Conservation (phyloP, 2,888 invertebrate species). For the Rhagonycha fulva region DNA sequence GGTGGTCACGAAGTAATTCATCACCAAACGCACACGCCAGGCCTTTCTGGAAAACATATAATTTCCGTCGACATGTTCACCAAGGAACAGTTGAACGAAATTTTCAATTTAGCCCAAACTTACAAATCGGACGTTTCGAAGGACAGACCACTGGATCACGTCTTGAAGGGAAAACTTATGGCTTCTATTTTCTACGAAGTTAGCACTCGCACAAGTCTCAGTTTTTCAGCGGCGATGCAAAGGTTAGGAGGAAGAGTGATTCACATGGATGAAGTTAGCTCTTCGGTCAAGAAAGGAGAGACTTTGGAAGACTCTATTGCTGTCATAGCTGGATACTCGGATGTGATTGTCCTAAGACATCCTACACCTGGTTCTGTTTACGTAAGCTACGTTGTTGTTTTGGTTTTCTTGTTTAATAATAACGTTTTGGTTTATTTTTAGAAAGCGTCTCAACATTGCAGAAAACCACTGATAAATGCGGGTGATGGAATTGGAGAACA, state of each 20-base stretch:
- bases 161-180: conserved; percentile 91
- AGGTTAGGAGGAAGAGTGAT: conserved; percentile 92
- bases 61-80: conserved; percentile 84
- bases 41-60: conserved; percentile 76
- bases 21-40: conserved; percentile 51
- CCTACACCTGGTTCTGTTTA: conserved; percentile 89
- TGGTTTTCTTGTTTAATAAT: neutral
- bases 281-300: conserved; percentile 97
- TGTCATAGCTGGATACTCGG: conserved; percentile 90
- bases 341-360: conserved; percentile 93
- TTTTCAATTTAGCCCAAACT: conserved; percentile 92
- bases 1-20: conserved; percentile 34
- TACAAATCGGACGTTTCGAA: conserved; percentile 82
- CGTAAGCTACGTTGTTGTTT: conserved; percentile 59
- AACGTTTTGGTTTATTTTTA: conserved; percentile 50
- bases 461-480: conserved; percentile 95
- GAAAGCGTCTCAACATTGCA: conserved; percentile 81
- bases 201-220: conserved; percentile 94
- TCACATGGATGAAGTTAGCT: conserved; percentile 85
- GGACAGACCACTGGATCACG: conserved; percentile 81
- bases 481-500: conserved; percentile 98
- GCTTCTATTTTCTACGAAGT: conserved; percentile 97
- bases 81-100: conserved; percentile 88
- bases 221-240: conserved; percentile 96
- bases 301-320: conserved; percentile 86